Percentiles rank a stretch among this genome's conserved stretches.
phyloP scores from a whole-genome alignment of 2,797 vertebrate genomes.

The Crenichthys baileyi region DNA sequence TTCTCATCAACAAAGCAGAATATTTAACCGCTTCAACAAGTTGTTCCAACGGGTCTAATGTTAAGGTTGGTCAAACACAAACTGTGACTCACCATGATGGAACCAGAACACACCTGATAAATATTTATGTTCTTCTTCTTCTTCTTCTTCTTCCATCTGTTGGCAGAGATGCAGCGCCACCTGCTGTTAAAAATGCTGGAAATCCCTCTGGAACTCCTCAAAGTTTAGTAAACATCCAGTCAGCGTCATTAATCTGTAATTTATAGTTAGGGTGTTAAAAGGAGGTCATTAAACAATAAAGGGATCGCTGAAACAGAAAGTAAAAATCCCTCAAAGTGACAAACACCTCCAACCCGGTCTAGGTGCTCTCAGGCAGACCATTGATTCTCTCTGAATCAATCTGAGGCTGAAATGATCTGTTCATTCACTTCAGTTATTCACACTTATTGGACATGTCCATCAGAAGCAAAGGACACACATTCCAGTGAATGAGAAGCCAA shows the following conservation, averaged over 20 bases:
- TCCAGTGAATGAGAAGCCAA: slow-evolving; percentile 18
- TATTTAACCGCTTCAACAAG: background rate
- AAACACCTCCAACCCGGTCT: slow-evolving; percentile 8
- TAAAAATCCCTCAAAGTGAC: background rate
- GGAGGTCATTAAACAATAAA: no score
- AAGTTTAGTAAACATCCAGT: background rate
- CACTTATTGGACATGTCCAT: slow-evolving; percentile 56
- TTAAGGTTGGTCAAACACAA: background rate
- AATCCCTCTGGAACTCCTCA: background rate
- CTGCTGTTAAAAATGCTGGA: background rate
- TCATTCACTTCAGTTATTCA: slow-evolving; percentile 54
- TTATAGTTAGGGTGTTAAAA: background rate
- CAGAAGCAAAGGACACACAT: slow-evolving; percentile 44
- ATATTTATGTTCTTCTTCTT: background rate
- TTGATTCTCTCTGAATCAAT: slow-evolving; percentile 43
- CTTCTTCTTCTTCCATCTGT: background rate
- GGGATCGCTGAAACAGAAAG: no score
- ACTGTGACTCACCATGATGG: background rate
- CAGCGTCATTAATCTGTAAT: background rate
- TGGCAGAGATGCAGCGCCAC: background rate
- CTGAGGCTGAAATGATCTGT: slow-evolving; percentile 50
- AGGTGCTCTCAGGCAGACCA: slow-evolving; percentile 12
- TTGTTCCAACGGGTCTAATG: no score
- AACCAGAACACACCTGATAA: background rate
- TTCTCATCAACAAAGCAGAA: background rate